Evolutionary conservation across 2,888 invertebrate genomes (phyloP), one percentile per base, ranked within the genome.

Genomic region (Automeris io): DNA sequence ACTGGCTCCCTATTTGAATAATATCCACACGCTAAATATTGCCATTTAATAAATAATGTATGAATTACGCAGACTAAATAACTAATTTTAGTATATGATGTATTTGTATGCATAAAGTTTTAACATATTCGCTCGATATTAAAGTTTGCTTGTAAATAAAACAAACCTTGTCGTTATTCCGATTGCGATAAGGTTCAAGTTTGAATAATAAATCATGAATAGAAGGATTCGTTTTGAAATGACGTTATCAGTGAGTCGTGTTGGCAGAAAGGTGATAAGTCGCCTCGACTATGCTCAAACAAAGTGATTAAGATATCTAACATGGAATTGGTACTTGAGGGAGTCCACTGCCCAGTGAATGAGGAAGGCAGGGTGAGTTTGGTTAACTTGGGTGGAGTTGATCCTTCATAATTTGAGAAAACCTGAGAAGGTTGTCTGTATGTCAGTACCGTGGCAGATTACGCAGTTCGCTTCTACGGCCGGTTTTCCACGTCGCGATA

Each of bases 221-320:
- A 37, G 22, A 32, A 23, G 11, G 31, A 37, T 32, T 37, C 32
- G 31, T 31, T 23, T 32, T 25, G 25, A 33, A 33, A 51, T 66
- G 61, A 62, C 62, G 61, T 52, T 63, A 65, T 60, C 54, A 48
- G 44, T 67, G 68, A 68, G 44, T 66, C 66, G 69, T 56, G 51
- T 53, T 47, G 40, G 43, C 26, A 40, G 49, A 55, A 49, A 46
- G 32, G 42, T 45, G 23, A 35, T 46, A 48, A 22, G 39, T 33
- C 43, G 36, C 46, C 34, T 40, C 45, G 45, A 45, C 35, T 44
- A 41, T 43, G 33, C 43, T 46, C 40, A 29, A 5, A 19, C 16
- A 16, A n/a, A 29, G 16, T 16, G n/a, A 16, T 29, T 29, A n/a
- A 29, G 29, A 29, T 16, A 16, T 29, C n/a, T n/a, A n/a, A n/a